Evolutionary conservation across 1,140 invertebrate species (phyloP), one percentile per base, ranked within the genome.

Genomic region (Papilio polytes): DNA sequence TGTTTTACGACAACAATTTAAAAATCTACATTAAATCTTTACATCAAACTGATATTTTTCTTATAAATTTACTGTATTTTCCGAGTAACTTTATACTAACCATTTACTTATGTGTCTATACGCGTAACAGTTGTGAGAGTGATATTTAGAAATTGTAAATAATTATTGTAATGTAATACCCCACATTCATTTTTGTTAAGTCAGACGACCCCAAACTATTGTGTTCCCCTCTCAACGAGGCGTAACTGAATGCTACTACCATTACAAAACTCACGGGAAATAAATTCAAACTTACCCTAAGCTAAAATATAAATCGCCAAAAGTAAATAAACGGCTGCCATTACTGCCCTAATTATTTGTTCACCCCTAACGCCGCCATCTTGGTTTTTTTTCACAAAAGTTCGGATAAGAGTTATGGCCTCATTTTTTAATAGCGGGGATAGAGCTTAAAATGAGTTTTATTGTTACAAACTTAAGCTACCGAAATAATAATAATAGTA

Each of bases 301-400:
- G 85, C 82, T 89, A 88, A 63, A 92, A 92, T 90, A 91, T 92
- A 91, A 93, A 92, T 93, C 86, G 89, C 82, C 84, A 90, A 94
- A 93, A 94, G 92, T 94, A 94, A 94, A 94, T 94, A 94, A 90
- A 92, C 89, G 90, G 85, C 87, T 85, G 81, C 91, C 92, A 93
- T 94, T 90, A 94, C 90, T 93, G 89, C 90, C 90, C 93, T 92
- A 91, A 92, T 94, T 93, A 92, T 92, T 93, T 88, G 84, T 87
- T 90, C 87, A 84, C 88, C 91, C 90, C 87, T 87, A 78, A 85
- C 74, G 89, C 83, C 86, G 92, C 93, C 93, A 94, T 94, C 86
- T 94, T 94, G 86, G 81, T 88, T 88, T 89, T 56, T 85, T 87
- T 90, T 89, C 86, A 86, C 74, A 85, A 85, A 86, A 83, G 81